Conservation (phyloP, 2,888 invertebrate genomes). For the Coecobrya sp. region DNA sequence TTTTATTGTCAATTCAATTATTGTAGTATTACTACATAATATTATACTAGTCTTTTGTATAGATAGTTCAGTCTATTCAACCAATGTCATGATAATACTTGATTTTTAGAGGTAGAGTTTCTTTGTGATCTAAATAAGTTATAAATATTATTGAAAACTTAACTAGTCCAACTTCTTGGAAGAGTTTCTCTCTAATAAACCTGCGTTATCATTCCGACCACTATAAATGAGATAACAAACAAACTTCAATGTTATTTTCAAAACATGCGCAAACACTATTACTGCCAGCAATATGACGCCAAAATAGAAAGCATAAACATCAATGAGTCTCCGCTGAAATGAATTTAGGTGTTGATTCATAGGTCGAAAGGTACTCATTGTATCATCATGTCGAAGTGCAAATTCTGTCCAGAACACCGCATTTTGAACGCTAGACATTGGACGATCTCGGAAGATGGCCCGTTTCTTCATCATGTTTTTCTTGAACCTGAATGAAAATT, state of each 20-base stretch:
- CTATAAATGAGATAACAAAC: neutral
- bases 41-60: no score
- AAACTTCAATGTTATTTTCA: neutral
- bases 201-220: neutral
- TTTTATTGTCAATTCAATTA: no score
- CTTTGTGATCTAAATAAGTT: neutral
- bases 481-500: constrained; percentile 76
- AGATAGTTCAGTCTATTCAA: no score
- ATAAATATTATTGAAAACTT: neutral
- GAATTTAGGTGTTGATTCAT: constrained; percentile 77
- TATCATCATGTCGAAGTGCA: constrained; percentile 84
- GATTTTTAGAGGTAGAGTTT: neutral
- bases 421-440: constrained; percentile 81
- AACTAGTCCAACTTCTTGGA: constrained; percentile 12
- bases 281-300: neutral
- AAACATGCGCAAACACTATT: neutral
- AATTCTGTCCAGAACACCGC: constrained; percentile 86
- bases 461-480: constrained; percentile 84
- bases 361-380: constrained; percentile 81
- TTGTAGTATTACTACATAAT: no score
- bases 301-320: constrained; percentile 78
- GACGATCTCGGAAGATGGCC: constrained; percentile 82
- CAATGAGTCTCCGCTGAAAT: constrained; percentile 81
- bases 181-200: neutral
- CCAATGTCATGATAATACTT: no score